Percentiles rank a stretch among this genome's conserved stretches.
These are phyloP conservation scores for Echiichthys vipera DNA, from an alignment of 2,797 vertebrate species.

Conservation along the genomic window DNA sequence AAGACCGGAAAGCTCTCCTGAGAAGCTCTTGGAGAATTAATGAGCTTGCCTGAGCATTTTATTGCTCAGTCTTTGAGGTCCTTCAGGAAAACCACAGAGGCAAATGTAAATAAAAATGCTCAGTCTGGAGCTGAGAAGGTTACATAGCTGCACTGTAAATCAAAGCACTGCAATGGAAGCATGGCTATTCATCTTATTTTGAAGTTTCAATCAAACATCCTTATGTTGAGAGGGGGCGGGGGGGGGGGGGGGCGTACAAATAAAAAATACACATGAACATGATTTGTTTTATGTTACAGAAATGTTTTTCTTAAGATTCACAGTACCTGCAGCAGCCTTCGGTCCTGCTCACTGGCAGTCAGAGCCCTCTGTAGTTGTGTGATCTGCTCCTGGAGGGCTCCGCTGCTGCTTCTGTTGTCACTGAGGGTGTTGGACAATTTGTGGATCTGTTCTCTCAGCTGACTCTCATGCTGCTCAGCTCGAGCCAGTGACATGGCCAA, in stretches of 20 bases:
- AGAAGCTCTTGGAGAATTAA: slow-evolving; percentile 75
- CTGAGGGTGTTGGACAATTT: slow-evolving; percentile 75
- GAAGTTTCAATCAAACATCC: slow-evolving; percentile 58
- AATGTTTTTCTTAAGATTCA: not conserved
- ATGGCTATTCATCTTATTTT: slow-evolving; percentile 57
- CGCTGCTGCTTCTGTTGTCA: slow-evolving; percentile 68
- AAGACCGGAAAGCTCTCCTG: slow-evolving; percentile 70
- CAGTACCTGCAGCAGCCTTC: slow-evolving; percentile 85
- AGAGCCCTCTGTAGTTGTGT: slow-evolving; percentile 82
- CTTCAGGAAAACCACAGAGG: slow-evolving; percentile 65
- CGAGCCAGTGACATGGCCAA: slow-evolving; percentile 73
- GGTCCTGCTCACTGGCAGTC: slow-evolving; percentile 82
- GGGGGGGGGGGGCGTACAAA: slow-evolving; percentile 8
- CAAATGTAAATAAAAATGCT: slow-evolving; percentile 69
- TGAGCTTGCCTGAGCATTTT: slow-evolving; percentile 72
- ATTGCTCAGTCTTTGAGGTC: slow-evolving; percentile 70
- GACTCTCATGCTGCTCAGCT: slow-evolving; percentile 82
- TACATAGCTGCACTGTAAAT: slow-evolving; percentile 64
- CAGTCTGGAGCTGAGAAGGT: slow-evolving; percentile 55
- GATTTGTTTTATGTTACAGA: slow-evolving; percentile 16
- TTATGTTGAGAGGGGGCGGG: slow-evolving; percentile 6
- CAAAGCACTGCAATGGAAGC: slow-evolving; percentile 45
- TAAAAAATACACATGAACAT: slow-evolving; percentile 9
- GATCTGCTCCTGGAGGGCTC: slow-evolving; percentile 80
- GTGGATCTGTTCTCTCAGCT: slow-evolving; percentile 83